Evolutionary conservation across 1,140 invertebrate species (phyloP).

Genomic region (Lepidurus apus): DNA sequence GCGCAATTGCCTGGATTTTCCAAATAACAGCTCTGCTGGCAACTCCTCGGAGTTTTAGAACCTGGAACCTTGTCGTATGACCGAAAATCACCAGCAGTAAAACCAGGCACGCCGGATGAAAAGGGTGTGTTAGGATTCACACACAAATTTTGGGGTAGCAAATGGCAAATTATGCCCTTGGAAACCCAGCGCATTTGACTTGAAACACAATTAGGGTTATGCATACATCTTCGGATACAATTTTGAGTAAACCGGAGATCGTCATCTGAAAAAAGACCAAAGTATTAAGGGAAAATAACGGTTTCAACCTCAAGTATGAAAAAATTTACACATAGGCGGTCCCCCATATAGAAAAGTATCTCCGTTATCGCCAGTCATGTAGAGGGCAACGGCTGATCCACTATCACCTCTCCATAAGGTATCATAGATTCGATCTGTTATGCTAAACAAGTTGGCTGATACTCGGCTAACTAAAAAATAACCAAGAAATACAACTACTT

Average conservation of each 20-base stretch:
- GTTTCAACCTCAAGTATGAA: not conserved
- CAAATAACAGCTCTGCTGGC: not conserved
- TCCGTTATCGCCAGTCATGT: not conserved
- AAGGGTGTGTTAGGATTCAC: not conserved
- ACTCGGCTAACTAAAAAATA: not conserved
- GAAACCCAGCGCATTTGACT: not conserved
- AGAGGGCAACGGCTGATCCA: not conserved
- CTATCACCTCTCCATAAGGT: not conserved
- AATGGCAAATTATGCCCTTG: not conserved
- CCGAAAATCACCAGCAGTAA: not conserved
- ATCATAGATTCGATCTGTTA: not conserved
- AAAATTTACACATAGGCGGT: not conserved
- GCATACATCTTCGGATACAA: constrained; percentile 2
- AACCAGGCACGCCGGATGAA: not conserved
- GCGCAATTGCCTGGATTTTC: not conserved
- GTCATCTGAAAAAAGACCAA: not conserved
- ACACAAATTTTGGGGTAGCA: not conserved
- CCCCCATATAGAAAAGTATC: not conserved
- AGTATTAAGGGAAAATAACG: not conserved
- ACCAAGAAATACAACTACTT: not conserved
- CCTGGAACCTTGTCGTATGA: not conserved
- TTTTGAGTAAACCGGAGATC: not conserved
- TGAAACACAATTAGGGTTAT: not conserved
- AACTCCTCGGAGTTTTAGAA: not conserved
- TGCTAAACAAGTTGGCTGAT: not conserved